A percentile compares a stretch with the other conserved stretches of the same genome.
Evolutionary conservation across 2,888 invertebrate genomes (phyloP).

Genomic region (Plusia festucae): DNA sequence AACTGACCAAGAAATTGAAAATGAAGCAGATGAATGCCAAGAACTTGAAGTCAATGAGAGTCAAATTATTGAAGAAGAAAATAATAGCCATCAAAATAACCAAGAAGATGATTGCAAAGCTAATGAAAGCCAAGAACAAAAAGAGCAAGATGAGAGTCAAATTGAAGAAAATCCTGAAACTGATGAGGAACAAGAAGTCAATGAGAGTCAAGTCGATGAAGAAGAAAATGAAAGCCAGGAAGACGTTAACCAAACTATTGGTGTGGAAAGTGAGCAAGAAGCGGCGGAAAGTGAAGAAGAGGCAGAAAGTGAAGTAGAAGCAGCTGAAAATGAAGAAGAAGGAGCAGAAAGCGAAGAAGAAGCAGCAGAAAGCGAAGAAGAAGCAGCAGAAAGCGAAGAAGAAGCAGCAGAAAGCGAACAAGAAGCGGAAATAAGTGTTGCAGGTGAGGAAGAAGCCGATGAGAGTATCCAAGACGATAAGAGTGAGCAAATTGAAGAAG

Average conservation of each 20-base stretch:
- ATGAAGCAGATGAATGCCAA: conserved; percentile 13
- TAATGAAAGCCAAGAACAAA: conserved; percentile 16
- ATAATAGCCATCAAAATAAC: conserved; percentile 7
- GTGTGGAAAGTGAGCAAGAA: not conserved
- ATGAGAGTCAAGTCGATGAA: conserved; percentile 20
- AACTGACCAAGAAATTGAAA: not conserved
- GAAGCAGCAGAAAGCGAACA: conserved; percentile 11
- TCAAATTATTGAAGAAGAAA: conserved; percentile 10
- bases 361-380: conserved; percentile 21
- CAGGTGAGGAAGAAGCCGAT: conserved; percentile 13
- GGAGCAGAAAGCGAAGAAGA: conserved; percentile 23
- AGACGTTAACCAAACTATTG: not conserved
- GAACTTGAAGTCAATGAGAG: conserved; percentile 16
- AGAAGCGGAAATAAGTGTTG: conserved; percentile 3
- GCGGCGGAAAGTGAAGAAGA: conserved; percentile 25
- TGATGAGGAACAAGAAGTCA: conserved; percentile 18
- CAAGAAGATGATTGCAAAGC: conserved; percentile 30
- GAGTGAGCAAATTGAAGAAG: conserved; percentile 25
- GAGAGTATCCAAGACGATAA: conserved; percentile 26
- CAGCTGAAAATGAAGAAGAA: conserved; percentile 24
- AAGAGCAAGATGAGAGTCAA: conserved; percentile 19
- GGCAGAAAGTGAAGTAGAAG: conserved; percentile 24
- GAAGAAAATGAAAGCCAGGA: not conserved
- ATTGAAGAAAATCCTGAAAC: conserved; percentile 15
- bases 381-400: conserved; percentile 9